phyloP scores from a whole-genome alignment of 2,113 vertebrate species.

The Lepisosteus osseus region DNA sequence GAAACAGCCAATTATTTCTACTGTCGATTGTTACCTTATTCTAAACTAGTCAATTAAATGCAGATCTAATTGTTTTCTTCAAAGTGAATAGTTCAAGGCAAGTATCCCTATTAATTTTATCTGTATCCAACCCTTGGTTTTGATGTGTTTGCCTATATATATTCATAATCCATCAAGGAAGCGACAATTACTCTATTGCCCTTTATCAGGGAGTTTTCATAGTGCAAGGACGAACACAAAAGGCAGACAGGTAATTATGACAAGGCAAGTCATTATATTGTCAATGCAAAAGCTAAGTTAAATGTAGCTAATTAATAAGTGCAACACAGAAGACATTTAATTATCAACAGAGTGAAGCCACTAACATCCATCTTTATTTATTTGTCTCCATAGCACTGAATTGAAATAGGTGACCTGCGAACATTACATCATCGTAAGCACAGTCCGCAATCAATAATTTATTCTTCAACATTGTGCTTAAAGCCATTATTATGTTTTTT shows the following conservation, averaged over 20 bases:
- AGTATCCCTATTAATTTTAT: not conserved
- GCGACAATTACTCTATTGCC: not conserved
- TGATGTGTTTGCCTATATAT: not conserved
- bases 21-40: not conserved
- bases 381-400: too few species aligned
- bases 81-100: not conserved
- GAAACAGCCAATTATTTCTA: not conserved
- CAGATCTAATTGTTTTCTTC: not conserved
- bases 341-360: constrained; percentile 16
- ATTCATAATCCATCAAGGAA: not conserved
- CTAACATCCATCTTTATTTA: constrained; percentile 10
- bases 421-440: constrained; percentile 53
- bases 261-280: constrained; percentile 16
- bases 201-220: not conserved
- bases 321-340: not conserved
- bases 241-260: constrained; percentile 5
- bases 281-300: constrained; percentile 14
- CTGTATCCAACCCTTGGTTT: not conserved
- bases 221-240: constrained; percentile 5
- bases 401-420: constrained; percentile 48
- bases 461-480: constrained; percentile 54
- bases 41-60: not conserved
- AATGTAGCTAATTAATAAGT: constrained; percentile 16
- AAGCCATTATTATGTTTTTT: constrained; percentile 57
- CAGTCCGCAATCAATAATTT: constrained; percentile 61